Base-by-base conservation (phyloP, 2,113 vertebrate species). In the Oryzias celebensis region DNA sequence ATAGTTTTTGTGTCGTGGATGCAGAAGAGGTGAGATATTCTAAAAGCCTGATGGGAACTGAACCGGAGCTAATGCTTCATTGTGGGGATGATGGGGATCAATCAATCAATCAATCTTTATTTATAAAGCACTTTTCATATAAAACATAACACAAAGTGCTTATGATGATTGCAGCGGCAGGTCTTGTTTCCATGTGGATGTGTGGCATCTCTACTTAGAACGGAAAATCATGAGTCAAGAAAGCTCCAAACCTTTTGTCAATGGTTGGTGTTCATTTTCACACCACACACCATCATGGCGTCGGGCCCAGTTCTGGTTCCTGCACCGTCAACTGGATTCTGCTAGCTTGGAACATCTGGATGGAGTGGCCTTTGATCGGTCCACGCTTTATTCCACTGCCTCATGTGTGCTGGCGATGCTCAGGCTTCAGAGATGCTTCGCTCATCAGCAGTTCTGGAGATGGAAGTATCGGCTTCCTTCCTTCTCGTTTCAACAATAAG, bases 331-430 rank as follows among this genome's bases (percentile, higher is more conserved):
- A 18, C 17, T 42, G 48, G 52, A 62, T 56, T 68, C 71, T 28
- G 26, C 60, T 57, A n/a, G 4, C 50, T 65, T 71, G 58, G 42
- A 78, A 81, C 73, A 83, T 85, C 77, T 88, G 81, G 79, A 71
- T n/a, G 10, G 45, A 47, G 66, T 55, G 58, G 68, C 56, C 58
- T 76, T 78, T 85, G 68, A 83, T 83, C 78, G 76, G 71, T 43
- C 50, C 65, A 54, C 79, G 62, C 69, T 68, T 65, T 71, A 73
- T 72, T 58, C 68, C 58, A 45, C 58, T 15, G 47, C 69, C 54
- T 65, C 65, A 31, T 65, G 31, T 1, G 31, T 26, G 49, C 63
- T 54, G 58, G 62, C 26, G 45, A 28, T 6, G 26, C 26, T 26
- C 26, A 5, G 6, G 7, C 31, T 63, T 73, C 45, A 42, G 43